Conservation (phyloP, 2,113 vertebrate species). For the Origma solitaria region DNA sequence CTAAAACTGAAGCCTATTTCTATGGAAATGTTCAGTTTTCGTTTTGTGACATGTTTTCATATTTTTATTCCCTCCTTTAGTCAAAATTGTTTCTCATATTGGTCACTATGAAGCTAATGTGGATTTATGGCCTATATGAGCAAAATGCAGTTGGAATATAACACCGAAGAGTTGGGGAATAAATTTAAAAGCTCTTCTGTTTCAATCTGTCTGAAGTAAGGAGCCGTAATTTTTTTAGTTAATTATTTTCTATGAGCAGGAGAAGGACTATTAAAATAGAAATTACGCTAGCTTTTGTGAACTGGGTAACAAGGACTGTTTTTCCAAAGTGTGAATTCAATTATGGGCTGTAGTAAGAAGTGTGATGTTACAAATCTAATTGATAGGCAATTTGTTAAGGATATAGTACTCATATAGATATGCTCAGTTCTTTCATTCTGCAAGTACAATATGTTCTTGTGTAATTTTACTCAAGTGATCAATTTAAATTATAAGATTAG, state of each 20-base stretch:
- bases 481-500: background rate
- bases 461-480: constrained; percentile 1
- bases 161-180: background rate
- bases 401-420: background rate
- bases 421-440: background rate
- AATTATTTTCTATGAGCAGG: background rate
- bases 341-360: background rate
- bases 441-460: background rate
- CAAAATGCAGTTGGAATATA: background rate
- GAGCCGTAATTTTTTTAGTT: background rate
- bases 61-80: background rate
- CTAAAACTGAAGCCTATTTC: background rate
- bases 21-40: background rate
- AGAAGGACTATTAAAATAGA: background rate
- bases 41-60: background rate
- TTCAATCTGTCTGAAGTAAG: background rate
- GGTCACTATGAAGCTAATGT: background rate
- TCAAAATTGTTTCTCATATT: background rate
- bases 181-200: background rate
- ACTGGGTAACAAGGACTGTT: background rate
- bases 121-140: background rate
- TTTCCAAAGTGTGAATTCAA: background rate
- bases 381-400: background rate
- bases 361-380: constrained; percentile 16
- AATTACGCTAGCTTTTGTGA: background rate